Conservation (phyloP, 2,113 vertebrate genomes). For the Nycticebus coucang region DNA sequence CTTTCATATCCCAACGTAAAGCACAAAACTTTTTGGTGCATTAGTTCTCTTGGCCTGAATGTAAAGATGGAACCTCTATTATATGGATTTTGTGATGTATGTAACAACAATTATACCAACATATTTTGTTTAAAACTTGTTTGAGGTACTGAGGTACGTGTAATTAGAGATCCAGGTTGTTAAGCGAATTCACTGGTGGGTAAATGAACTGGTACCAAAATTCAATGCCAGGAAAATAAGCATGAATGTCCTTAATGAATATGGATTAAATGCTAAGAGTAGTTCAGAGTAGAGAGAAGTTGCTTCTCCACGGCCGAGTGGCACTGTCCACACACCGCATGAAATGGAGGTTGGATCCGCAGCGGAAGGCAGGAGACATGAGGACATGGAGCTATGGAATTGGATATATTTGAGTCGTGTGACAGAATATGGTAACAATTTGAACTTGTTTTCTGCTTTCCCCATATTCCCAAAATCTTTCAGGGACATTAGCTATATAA, state of each 20-base stretch:
- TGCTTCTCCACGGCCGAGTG: rapidly evolving
- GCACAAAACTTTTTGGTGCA: rapidly evolving
- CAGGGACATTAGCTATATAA: background rate
- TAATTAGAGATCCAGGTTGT: background rate
- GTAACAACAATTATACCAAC: background rate
- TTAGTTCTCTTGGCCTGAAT: background rate
- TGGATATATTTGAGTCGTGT: background rate
- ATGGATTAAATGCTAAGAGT: background rate
- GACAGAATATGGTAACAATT: background rate
- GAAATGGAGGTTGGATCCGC: rapidly evolving
- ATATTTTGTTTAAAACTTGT: background rate
- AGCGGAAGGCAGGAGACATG: rapidly evolving
- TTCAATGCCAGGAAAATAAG: background rate
- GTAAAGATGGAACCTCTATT: background rate
- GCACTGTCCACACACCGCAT: rapidly evolving
- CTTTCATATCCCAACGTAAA: background rate
- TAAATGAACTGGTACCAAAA: background rate
- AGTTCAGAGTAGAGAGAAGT: background rate
- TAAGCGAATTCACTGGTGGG: background rate
- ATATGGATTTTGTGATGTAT: background rate
- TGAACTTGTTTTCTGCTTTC: background rate
- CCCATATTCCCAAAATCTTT: background rate
- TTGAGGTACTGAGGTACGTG: background rate
- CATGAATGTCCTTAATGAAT: background rate
- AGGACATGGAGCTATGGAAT: rapidly evolving